Conservation (phyloP, 2,888 invertebrate species). For the Parasteatoda lunata region DNA sequence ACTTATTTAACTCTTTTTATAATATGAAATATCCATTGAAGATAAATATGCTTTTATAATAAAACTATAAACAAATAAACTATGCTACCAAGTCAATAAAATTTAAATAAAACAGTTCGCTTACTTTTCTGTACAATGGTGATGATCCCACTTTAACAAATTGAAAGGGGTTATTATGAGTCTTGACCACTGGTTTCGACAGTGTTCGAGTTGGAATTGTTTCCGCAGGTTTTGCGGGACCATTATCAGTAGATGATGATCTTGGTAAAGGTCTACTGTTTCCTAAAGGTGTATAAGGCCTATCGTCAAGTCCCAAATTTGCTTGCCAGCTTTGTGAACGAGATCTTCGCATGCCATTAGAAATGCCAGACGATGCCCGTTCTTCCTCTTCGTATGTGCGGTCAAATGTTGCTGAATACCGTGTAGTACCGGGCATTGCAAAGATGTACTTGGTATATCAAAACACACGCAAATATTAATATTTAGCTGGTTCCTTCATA, state of each 20-base stretch:
- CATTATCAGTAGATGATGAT: slow-evolving; percentile 69
- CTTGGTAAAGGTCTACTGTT: slow-evolving; percentile 40
- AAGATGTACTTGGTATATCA: not conserved
- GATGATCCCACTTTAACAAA: slow-evolving; percentile 92
- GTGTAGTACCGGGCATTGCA: slow-evolving; percentile 69
- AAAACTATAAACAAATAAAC: too few species aligned
- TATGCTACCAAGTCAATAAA: too few species aligned
- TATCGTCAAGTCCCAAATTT: slow-evolving; percentile 16
- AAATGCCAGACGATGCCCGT: not conserved
- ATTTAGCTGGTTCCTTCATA: slow-evolving; percentile 31
- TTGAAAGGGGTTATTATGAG: slow-evolving; percentile 89
- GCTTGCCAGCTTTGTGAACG: slow-evolving; percentile 56
- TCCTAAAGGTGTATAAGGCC: slow-evolving; percentile 36
- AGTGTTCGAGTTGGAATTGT: slow-evolving; percentile 77
- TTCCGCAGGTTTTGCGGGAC: slow-evolving; percentile 68
- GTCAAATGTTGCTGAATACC: slow-evolving; percentile 70
- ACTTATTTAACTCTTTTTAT: too few species aligned
- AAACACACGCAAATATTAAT: not conserved
- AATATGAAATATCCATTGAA: too few species aligned
- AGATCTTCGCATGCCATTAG: slow-evolving; percentile 37
- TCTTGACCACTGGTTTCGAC: slow-evolving; percentile 84
- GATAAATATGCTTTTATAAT: too few species aligned
- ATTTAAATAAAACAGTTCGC: not conserved
- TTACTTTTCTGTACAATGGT: slow-evolving; percentile 82
- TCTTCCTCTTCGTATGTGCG: slow-evolving; percentile 68